A percentile compares a stretch with the other conserved stretches of the same genome.
Evolutionary conservation across 2,888 invertebrate species (phyloP).

Genomic region (Caenorhabditis becei): DNA sequence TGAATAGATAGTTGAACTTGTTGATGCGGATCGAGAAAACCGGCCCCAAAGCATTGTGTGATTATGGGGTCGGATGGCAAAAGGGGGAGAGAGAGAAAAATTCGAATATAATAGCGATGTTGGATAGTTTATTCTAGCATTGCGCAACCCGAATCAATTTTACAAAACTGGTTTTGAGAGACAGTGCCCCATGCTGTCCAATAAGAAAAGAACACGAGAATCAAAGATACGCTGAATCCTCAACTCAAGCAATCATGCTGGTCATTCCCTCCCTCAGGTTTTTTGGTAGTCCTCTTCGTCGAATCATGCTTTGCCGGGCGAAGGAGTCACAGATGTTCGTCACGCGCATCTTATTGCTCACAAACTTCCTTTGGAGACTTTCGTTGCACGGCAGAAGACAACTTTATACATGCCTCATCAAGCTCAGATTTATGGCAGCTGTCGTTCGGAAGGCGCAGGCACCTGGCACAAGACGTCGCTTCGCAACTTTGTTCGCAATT

Average conservation of each 20-base stretch:
- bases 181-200: constrained; percentile 40
- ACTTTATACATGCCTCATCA: background rate
- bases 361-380: background rate
- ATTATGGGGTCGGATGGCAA: constrained; percentile 59
- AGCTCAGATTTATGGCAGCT: constrained; percentile 5
- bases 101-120: constrained; percentile 62
- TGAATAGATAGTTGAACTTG: constrained; percentile 63
- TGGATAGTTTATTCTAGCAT: constrained; percentile 63
- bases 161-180: constrained; percentile 63
- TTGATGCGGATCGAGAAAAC: constrained; percentile 65
- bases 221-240: constrained; percentile 56
- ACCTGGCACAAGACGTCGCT: background rate
- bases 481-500: background rate
- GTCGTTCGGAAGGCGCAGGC: background rate
- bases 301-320: background rate
- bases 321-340: background rate
- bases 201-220: constrained; percentile 59
- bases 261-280: constrained; percentile 22
- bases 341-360: background rate
- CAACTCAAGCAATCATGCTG: constrained; percentile 56
- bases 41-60: constrained; percentile 59
- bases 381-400: background rate
- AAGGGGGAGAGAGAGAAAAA: constrained; percentile 43
- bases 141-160: constrained; percentile 64
- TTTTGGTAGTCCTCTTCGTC: constrained; percentile 9